phyloP scores from a whole-genome alignment of 2,113 vertebrate species.

The Nematolebias whitei region DNA sequence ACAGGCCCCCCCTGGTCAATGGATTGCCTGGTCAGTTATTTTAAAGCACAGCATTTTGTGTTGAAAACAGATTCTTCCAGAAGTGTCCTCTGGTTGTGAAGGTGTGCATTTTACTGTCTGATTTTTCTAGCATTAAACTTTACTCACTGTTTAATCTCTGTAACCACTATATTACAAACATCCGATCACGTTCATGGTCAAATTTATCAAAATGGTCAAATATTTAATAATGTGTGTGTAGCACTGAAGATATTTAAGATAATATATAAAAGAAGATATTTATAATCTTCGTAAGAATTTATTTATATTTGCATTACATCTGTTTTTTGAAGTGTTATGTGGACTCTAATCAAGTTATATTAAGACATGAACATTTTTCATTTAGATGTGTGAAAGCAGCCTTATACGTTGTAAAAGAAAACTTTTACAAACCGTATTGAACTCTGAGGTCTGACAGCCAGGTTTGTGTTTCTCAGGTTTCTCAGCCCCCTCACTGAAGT shows the following conservation, averaged over 20 bases:
- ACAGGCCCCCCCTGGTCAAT: slow-evolving; percentile 72
- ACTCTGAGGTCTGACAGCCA: background rate
- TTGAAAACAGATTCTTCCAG: slow-evolving; percentile 8
- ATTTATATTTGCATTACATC: background rate
- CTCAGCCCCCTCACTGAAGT: too few relatives aligned
- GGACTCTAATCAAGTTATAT: background rate
- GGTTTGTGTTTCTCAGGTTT: slow-evolving; percentile 2
- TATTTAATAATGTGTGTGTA: too few relatives aligned
- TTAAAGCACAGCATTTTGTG: slow-evolving; percentile 23
- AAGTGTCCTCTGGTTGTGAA: slow-evolving; percentile 11
- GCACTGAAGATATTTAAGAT: too few relatives aligned
- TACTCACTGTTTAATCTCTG: background rate
- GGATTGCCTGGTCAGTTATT: slow-evolving; percentile 71
- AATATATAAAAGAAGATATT: too few relatives aligned
- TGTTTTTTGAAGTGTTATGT: background rate
- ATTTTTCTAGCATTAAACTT: background rate
- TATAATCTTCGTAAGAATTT: too few relatives aligned
- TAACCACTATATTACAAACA: background rate
- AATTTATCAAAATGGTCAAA: too few relatives aligned
- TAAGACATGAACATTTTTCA: too few relatives aligned
- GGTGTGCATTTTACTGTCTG: slow-evolving; percentile 11
- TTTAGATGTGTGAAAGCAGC: background rate
- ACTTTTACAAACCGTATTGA: too few relatives aligned
- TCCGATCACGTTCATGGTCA: background rate
- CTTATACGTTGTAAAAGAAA: too few relatives aligned